A percentile compares a stretch with the other conserved stretches of the same genome.
Evolutionary conservation across 2,797 vertebrate genomes (phyloP).

Genomic region (Lophura swinhoii): DNA sequence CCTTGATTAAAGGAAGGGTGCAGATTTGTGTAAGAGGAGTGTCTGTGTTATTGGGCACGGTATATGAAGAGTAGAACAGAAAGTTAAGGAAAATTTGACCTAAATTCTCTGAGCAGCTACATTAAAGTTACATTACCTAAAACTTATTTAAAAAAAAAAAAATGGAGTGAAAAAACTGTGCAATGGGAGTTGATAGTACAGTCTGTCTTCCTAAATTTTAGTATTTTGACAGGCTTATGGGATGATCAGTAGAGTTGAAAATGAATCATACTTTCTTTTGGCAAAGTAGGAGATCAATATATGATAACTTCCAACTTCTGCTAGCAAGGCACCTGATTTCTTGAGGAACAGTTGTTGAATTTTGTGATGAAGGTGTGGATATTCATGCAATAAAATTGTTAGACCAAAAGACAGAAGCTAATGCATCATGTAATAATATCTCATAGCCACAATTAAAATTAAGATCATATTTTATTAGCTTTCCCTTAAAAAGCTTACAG

Average conservation of each 20-base stretch:
- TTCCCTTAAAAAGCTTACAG: neutral
- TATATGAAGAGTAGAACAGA: neutral
- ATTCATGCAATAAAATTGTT: neutral
- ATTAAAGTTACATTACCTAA: neutral
- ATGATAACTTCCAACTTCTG: neutral
- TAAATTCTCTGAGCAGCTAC: neutral
- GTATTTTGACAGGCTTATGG: neutral
- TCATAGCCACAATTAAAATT: neutral
- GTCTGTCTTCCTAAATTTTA: neutral
- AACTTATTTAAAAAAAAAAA: neutral
- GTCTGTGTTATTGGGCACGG: neutral
- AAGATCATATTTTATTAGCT: neutral
- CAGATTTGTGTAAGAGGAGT: neutral
- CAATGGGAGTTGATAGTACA: neutral
- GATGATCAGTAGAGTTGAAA: neutral
- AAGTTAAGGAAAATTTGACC: neutral
- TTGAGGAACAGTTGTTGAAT: neutral
- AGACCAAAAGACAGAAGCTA: neutral
- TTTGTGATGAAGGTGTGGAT: neutral
- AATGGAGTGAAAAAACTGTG: neutral
- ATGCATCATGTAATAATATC: neutral
- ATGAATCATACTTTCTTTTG: neutral
- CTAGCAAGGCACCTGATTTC: neutral
- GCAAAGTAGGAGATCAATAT: neutral
- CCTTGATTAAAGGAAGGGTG: neutral